Evolutionary conservation across 1,140 invertebrate genomes (phyloP).

Genomic region (Brachionus paranguensis): DNA sequence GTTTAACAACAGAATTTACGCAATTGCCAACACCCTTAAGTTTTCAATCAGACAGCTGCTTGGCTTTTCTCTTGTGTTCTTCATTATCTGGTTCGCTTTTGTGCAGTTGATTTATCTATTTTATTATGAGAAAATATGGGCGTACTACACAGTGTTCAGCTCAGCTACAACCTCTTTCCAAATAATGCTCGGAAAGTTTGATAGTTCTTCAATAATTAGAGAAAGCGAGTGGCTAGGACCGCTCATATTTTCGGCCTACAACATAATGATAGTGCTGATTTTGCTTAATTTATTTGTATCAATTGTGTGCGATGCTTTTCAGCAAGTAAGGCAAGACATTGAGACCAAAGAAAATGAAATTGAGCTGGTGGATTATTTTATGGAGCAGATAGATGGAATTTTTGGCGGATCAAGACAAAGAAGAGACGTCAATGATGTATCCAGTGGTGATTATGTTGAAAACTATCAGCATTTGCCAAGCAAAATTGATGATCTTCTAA

Average conservation of each 20-base stretch:
- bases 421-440: neutral
- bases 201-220: neutral
- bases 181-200: slow-evolving; percentile 33
- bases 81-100: slow-evolving; percentile 7
- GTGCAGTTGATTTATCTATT: neutral
- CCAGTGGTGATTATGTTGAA: neutral
- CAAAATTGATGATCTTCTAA: neutral
- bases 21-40: slow-evolving; percentile 50
- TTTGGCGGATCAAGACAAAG: neutral
- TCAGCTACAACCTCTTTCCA: neutral
- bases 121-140: neutral
- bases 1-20: slow-evolving; percentile 53
- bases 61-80: neutral
- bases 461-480: neutral
- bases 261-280: neutral
- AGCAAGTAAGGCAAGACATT: neutral
- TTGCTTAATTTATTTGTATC: slow-evolving; percentile 3
- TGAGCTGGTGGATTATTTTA: neutral
- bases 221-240: neutral
- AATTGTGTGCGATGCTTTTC: slow-evolving; percentile 34
- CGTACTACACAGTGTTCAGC: neutral
- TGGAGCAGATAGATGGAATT: neutral
- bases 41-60: neutral
- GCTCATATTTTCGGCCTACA: neutral
- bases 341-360: neutral